phyloP scores from a whole-genome alignment of 2,888 invertebrate species.

The Meandrusa payeni region DNA sequence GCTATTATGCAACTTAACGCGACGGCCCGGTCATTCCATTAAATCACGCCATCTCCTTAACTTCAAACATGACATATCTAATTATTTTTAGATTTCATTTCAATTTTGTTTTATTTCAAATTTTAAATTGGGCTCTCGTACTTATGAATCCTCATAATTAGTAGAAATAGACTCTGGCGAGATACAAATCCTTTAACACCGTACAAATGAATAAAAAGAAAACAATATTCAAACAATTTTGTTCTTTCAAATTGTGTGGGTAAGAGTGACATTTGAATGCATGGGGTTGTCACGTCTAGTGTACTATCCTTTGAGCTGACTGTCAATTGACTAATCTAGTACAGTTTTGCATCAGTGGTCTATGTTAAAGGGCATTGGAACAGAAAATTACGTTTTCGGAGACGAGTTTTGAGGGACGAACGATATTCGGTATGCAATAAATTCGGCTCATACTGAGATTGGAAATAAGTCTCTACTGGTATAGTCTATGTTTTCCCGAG shows the following conservation, averaged over 20 bases:
- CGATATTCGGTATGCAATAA: slow-evolving; percentile 19
- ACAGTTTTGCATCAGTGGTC: slow-evolving; percentile 20
- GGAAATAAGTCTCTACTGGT: no score
- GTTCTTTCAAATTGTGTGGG: neutral
- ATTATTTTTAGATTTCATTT: no score
- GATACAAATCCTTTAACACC: slow-evolving; percentile 22
- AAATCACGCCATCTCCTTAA: no score
- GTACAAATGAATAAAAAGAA: neutral
- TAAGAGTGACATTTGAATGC: slow-evolving; percentile 5
- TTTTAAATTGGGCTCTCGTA: slow-evolving; percentile 48
- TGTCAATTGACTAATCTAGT: slow-evolving; percentile 22
- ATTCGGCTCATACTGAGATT: slow-evolving; percentile 1
- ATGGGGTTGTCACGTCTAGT: neutral
- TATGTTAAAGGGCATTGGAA: slow-evolving; percentile 18
- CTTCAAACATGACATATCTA: no score
- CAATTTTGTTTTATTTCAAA: slow-evolving; percentile 17
- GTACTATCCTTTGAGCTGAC: slow-evolving; percentile 16
- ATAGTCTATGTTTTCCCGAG: no score
- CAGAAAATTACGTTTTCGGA: slow-evolving; percentile 24
- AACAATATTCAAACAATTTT: neutral
- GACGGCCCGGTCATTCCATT: no score
- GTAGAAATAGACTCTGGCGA: slow-evolving; percentile 38
- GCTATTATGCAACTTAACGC: no score
- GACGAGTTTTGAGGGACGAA: slow-evolving; percentile 17
- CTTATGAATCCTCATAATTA: slow-evolving; percentile 54